Conservation (phyloP, 64 coral and sea anemone genomes). For the Stichodactyla helianthus region DNA sequence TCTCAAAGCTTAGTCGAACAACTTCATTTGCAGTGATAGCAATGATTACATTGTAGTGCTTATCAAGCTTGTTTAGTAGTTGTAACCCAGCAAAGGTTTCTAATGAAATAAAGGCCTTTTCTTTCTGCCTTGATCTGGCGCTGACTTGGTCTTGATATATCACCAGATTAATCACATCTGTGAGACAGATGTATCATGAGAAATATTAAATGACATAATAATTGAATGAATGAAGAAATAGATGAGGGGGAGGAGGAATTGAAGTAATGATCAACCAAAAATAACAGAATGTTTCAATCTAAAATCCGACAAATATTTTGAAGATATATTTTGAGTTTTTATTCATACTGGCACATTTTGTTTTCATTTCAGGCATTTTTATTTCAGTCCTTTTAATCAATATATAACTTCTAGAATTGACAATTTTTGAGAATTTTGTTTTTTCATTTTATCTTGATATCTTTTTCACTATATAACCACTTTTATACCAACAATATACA, state of each 20-base stretch:
- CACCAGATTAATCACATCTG: conserved; percentile 76
- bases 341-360: no score
- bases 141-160: conserved; percentile 69
- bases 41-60: conserved; percentile 77
- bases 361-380: no score
- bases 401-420: no score
- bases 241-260: background rate
- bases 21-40: conserved; percentile 78
- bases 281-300: background rate
- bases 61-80: conserved; percentile 70
- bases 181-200: background rate
- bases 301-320: no score
- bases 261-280: background rate
- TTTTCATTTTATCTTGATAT: no score
- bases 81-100: conserved; percentile 73
- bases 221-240: background rate
- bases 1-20: conserved; percentile 68
- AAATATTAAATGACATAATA: background rate
- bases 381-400: no score
- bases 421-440: no score
- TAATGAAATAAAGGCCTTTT: conserved; percentile 76
- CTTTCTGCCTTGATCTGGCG: conserved; percentile 70
- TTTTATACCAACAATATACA: no score
- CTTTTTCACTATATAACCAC: no score
- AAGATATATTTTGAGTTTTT: no score